Base-by-base conservation (phyloP, 2,113 vertebrate genomes). In the Forbesichthys papilliferus region DNA sequence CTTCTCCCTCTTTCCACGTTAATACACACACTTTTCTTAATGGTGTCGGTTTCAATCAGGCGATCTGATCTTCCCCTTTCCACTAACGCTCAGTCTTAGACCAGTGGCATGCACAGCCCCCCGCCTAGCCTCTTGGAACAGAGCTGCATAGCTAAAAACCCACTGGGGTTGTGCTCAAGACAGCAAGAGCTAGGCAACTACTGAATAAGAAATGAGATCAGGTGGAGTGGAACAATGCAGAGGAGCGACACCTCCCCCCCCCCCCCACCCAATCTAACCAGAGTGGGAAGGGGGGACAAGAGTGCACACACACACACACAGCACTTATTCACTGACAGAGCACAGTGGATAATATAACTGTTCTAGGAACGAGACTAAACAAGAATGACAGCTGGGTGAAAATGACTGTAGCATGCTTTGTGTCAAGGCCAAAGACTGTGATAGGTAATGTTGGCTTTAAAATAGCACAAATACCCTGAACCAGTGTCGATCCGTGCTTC, bases 141-240 rank as follows among this genome's bases (percentile, higher is more conserved):
- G 69, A 67, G 59, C 76, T 77, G 80, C 81, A 81, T 88, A 81
- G 73, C 74, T 80, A 34, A 84, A 78, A 79, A 74, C 73, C 81
- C 73, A 4, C 61, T 4, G 71, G 71, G 78, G 66, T 57, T 72
- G 69, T 33, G 33, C 74, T 80, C 64, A 68, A 76, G 69, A 65
- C 77, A 62, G 73, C 33, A 51, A 84, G 76, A 74, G 70, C 68
- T 67, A 64, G 54, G 73, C 72, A 46, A 80, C 61, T 59, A 61
- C 71, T 56, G 82, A 76, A 83, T 78, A 77, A 55, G 9, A 73
- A 69, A 86, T 79, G 75, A 81, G 61, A 48, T 58, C 63, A 70
- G 64, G 48, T 76, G 66, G 60, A 69, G 64, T 68, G 3, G 61
- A 81, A 85, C 66, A 78, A 74, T 74, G 71, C 65, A 0, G 36